Conservation (phyloP, 1,140 invertebrate species). For the Micrasema minimum region DNA sequence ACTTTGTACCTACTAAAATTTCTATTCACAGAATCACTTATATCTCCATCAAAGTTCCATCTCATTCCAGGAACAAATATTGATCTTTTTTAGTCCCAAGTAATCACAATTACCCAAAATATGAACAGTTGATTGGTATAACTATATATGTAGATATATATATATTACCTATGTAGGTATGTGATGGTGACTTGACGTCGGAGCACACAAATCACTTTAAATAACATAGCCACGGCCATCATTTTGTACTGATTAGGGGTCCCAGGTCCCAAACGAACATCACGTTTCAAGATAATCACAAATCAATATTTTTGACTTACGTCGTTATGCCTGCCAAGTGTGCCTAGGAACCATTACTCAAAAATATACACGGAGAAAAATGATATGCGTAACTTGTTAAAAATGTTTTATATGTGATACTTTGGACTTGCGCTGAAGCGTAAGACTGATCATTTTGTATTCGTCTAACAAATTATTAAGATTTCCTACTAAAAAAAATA, state of each 20-base stretch:
- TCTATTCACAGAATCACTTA: constrained; percentile 3
- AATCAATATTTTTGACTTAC: constrained; percentile 25
- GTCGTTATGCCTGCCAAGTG: constrained; percentile 3
- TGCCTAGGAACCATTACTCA: no score
- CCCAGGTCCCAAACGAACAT: constrained; percentile 10
- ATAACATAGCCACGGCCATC: constrained; percentile 11
- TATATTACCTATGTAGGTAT: neutral
- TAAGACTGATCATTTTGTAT: no score
- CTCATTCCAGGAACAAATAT: constrained; percentile 18
- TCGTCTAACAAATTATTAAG: no score
- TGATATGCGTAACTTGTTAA: no score
- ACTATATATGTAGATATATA: neutral
- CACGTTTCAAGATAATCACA: constrained; percentile 15
- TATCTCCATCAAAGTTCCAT: neutral
- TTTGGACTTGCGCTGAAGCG: no score
- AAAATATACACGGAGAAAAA: no score
- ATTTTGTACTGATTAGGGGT: constrained; percentile 10
- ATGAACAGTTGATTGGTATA: neutral
- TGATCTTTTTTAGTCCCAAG: constrained; percentile 14
- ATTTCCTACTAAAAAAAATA: no score
- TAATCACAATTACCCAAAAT: constrained; percentile 26
- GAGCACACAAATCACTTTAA: constrained; percentile 21
- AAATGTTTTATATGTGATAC: no score
- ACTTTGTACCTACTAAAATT: neutral
- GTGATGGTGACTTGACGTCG: constrained; percentile 14